Percentiles rank a stretch among this genome's conserved stretches.
Conservation (phyloP, 1,140 invertebrate species). For the Epicauta chinensis region DNA sequence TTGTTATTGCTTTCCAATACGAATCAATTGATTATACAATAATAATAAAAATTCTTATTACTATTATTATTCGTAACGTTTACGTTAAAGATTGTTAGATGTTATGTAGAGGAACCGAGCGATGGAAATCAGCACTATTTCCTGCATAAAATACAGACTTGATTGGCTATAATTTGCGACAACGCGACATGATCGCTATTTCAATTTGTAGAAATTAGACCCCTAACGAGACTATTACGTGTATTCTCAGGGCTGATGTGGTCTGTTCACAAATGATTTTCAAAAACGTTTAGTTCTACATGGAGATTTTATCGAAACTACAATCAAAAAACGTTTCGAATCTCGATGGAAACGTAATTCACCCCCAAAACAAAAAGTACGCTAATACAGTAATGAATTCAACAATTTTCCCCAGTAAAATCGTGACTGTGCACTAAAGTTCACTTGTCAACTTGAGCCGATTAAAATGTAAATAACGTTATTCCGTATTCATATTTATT, state of each 20-base stretch:
- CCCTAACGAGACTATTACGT: constrained; percentile 30
- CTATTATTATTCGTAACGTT: too few species aligned
- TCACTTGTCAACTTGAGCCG: constrained; percentile 2
- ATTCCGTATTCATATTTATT: constrained; percentile 23
- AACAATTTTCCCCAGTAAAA: neutral
- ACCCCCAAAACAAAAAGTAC: too few species aligned
- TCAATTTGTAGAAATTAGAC: constrained; percentile 33
- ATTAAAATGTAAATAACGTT: constrained; percentile 20
- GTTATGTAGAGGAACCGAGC: constrained; percentile 4
- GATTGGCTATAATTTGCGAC: constrained; percentile 31
- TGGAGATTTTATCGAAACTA: too few species aligned
- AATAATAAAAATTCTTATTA: too few species aligned
- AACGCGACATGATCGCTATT: constrained; percentile 19
- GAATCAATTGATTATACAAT: too few species aligned
- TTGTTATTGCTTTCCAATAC: constrained; percentile 13
- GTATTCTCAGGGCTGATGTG: constrained; percentile 10
- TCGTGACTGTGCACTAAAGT: constrained; percentile 15
- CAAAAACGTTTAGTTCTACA: too few species aligned
- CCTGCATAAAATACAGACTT: constrained; percentile 13
- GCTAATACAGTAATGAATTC: too few species aligned
- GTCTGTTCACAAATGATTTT: constrained; percentile 8
- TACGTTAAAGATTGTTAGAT: too few species aligned
- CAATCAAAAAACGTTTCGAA: too few species aligned
- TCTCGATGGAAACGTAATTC: too few species aligned
- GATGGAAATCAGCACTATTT: constrained; percentile 20